Conservation (phyloP, 2,797 vertebrate genomes). For the Fistularia tabacaria region DNA sequence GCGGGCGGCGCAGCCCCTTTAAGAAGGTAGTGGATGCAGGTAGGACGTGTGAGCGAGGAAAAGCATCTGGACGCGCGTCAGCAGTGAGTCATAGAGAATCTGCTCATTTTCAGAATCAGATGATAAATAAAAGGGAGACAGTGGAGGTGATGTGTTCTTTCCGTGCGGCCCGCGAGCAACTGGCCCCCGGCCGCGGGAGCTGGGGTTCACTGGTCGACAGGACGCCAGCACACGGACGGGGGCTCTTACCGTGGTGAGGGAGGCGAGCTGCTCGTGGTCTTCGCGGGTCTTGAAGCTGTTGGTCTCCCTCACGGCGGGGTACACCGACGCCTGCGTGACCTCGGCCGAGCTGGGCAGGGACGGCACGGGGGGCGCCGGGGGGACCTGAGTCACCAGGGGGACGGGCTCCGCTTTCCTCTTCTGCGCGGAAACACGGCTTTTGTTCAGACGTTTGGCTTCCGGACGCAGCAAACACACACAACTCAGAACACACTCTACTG, state of each 20-base stretch:
- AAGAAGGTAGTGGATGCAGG: no score
- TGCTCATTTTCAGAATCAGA: no score
- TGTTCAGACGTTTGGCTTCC: constrained; percentile 10
- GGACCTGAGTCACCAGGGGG: constrained; percentile 74
- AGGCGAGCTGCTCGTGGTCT: constrained; percentile 74
- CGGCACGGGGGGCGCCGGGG: constrained; percentile 82
- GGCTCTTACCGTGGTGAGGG: constrained; percentile 72
- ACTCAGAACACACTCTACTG: background rate
- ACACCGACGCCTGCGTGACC: constrained; percentile 84
- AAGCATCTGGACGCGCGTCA: no score
- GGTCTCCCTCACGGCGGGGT: constrained; percentile 78
- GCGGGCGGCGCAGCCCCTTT: no score
- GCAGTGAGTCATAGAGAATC: no score
- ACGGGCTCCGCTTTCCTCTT: constrained; percentile 91
- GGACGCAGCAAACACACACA: no score
- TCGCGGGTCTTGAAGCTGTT: constrained; percentile 74
- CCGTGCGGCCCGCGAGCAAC: no score
- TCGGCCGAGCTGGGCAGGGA: constrained; percentile 81
- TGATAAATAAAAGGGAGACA: background rate
- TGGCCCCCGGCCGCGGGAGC: no score
- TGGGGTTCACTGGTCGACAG: no score
- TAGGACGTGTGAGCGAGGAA: no score
- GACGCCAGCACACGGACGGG: background rate
- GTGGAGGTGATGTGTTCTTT: no score
- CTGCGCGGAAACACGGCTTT: constrained; percentile 61